phyloP scores from a whole-genome alignment of 1,140 invertebrate species.

The Matsumurasca onukii region DNA sequence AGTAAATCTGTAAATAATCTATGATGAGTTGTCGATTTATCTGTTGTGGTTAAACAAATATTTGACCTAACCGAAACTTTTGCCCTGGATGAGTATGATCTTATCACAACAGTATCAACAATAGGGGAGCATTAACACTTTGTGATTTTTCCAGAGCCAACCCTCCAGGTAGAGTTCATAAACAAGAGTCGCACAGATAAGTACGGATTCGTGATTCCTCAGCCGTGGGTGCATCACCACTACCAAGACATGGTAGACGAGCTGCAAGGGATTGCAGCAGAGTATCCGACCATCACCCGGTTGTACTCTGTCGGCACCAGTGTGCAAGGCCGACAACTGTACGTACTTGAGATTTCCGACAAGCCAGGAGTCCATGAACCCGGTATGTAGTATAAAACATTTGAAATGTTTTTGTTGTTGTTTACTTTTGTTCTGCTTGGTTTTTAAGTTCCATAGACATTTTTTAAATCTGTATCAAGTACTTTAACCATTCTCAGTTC shows the following conservation, averaged over 20 bases:
- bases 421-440: too few relatives aligned
- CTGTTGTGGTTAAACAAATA: too few relatives aligned
- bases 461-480: too few relatives aligned
- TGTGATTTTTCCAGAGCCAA: not conserved
- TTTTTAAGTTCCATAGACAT: too few relatives aligned
- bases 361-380: constrained; percentile 83
- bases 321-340: constrained; percentile 78
- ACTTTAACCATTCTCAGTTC: too few relatives aligned
- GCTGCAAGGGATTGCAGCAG: constrained; percentile 60
- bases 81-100: too few relatives aligned
- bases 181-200: constrained; percentile 27
- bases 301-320: constrained; percentile 87
- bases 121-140: too few relatives aligned
- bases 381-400: constrained; percentile 55
- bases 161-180: constrained; percentile 2
- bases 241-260: constrained; percentile 67
- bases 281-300: constrained; percentile 79
- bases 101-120: too few relatives aligned
- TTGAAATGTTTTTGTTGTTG: not conserved
- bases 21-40: too few relatives aligned
- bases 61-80: too few relatives aligned
- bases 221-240: constrained; percentile 74
- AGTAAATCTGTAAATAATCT: too few relatives aligned
- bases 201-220: constrained; percentile 55
- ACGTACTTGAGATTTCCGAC: constrained; percentile 84